phyloP scores from a whole-genome alignment of 2,888 invertebrate species.

The Leucoma salicis region DNA sequence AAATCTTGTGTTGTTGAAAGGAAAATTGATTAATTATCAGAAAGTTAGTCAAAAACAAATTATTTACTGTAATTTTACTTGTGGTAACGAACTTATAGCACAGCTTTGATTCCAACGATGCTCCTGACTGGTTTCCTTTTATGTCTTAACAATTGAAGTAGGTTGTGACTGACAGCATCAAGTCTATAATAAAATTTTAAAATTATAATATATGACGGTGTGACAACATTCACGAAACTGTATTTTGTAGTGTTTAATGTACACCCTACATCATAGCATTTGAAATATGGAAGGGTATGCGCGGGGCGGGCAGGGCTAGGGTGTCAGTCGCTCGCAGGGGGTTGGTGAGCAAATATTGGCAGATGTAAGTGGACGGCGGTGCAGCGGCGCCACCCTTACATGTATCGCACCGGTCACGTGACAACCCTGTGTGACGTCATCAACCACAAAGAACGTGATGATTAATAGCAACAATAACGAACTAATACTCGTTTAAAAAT shows the following conservation, averaged over 20 bases:
- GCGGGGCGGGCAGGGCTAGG: constrained; percentile 60
- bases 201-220: no score
- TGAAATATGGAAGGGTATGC: constrained; percentile 80
- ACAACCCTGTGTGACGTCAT: constrained; percentile 61
- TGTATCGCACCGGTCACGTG: constrained; percentile 44
- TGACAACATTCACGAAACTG: constrained; percentile 40
- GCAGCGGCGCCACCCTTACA: constrained; percentile 46
- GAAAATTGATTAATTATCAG: no score
- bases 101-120: no score
- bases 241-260: constrained; percentile 73
- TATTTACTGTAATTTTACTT: no score
- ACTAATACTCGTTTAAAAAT: no score
- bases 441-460: constrained; percentile 20
- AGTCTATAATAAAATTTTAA: no score
- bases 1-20: no score
- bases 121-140: no score
- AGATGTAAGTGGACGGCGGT: constrained; percentile 85
- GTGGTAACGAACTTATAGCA: no score
- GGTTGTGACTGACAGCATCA: no score
- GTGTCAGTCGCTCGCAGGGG: constrained; percentile 46
- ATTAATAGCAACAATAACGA: constrained; percentile 26
- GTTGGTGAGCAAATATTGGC: constrained; percentile 83
- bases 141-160: no score
- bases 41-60: no score
- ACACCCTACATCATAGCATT: constrained; percentile 70